These are phyloP conservation scores for Taurulus bubalis DNA, from an alignment of 2,113 vertebrate genomes.

Conservation along the genomic window DNA sequence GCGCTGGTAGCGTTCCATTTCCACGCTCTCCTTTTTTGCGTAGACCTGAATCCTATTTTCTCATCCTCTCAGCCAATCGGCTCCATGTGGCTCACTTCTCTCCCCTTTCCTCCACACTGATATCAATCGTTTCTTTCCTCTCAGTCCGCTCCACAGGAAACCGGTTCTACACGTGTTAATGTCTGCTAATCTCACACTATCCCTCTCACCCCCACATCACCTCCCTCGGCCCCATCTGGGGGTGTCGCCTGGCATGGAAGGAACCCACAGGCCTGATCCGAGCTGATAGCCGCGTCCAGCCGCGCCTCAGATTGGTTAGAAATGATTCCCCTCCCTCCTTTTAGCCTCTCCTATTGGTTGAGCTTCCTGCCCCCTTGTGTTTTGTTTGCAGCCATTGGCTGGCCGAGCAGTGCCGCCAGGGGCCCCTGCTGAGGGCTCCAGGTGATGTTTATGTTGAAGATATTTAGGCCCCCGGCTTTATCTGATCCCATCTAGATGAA, in stretches of 20 bases:
- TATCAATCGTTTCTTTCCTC: background rate
- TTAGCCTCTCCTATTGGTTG: constrained; percentile 30
- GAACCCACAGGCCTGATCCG: constrained; percentile 48
- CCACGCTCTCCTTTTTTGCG: background rate
- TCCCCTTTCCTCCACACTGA: background rate
- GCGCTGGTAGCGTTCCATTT: background rate
- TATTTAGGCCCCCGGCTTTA: constrained; percentile 63
- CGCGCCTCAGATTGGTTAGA: constrained; percentile 21
- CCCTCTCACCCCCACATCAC: constrained; percentile 26
- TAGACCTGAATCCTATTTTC: background rate
- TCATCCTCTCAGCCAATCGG: background rate
- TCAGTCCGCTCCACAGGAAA: constrained; percentile 17
- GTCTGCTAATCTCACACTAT: constrained; percentile 29
- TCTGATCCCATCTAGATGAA: constrained; percentile 74
- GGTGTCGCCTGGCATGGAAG: constrained; percentile 19
- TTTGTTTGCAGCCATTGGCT: constrained; percentile 34
- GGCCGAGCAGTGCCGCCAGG: background rate
- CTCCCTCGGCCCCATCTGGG: constrained; percentile 52
- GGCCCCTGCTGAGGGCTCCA: constrained; percentile 35
- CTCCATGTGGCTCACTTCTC: background rate
- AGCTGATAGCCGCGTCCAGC: constrained; percentile 38
- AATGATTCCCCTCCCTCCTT: constrained; percentile 2
- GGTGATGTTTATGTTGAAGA: constrained; percentile 75
- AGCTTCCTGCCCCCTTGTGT: constrained; percentile 4
- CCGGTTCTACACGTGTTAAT: constrained; percentile 36